Percentiles rank a stretch among this genome's conserved stretches.
Evolutionary conservation across 2,888 invertebrate species (phyloP).

Genomic region (Choristoneura rosaceana): DNA sequence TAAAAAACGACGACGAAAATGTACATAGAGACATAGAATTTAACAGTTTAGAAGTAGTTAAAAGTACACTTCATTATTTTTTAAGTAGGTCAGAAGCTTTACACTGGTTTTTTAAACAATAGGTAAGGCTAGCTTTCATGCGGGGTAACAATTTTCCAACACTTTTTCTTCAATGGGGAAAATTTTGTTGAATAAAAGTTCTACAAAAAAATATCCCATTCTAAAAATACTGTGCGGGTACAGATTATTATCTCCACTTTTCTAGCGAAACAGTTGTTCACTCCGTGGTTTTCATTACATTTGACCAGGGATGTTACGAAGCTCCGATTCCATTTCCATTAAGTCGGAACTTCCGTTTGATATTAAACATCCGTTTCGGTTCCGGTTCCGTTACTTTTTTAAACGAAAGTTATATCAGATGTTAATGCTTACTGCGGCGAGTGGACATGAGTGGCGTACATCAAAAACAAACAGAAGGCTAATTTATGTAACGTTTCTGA

Average conservation of each 20-base stretch:
- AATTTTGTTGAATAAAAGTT: background rate
- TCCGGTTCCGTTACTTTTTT: too few species aligned
- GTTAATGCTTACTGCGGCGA: too few species aligned
- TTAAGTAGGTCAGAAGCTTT: slow-evolving; percentile 23
- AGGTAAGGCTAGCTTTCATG: slow-evolving; percentile 6
- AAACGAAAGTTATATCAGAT: too few species aligned
- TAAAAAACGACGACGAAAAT: background rate
- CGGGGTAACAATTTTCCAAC: background rate
- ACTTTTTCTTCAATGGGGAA: background rate
- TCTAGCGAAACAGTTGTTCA: slow-evolving; percentile 26
- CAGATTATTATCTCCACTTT: slow-evolving; percentile 1
- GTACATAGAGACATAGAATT: background rate
- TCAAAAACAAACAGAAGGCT: too few species aligned
- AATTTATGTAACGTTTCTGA: too few species aligned
- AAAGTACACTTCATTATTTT: slow-evolving; percentile 14
- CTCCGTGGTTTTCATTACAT: slow-evolving; percentile 10
- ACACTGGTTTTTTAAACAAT: slow-evolving; percentile 14
- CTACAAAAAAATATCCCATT: background rate
- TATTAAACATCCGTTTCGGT: too few species aligned
- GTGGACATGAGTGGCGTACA: too few species aligned
- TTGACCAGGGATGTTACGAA: too few species aligned
- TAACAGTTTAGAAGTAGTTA: background rate
- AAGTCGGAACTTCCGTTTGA: too few species aligned
- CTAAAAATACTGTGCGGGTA: background rate
- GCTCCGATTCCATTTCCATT: too few species aligned